Base-by-base conservation (phyloP, 2,888 invertebrate species). In the Pogonocherus hispidulus region DNA sequence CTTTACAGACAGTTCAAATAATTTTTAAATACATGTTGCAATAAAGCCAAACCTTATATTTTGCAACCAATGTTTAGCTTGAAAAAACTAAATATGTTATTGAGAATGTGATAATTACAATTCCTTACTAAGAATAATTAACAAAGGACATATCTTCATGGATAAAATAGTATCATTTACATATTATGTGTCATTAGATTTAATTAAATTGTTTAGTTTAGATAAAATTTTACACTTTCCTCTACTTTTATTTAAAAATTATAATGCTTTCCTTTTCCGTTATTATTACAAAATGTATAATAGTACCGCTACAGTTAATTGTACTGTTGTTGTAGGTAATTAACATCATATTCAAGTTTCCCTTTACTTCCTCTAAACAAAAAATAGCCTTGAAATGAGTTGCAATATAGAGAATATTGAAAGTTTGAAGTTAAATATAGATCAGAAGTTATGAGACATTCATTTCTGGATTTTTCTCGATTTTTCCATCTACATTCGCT, bases 231-330 rank as follows among this genome's bases (percentile, higher is more conserved):
- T n/a, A n/a, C 11, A 37, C 16, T 14, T 41, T 41, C 16, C 14
- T 41, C 41, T 27, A 14, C 14, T 2, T 16, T 41, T 41, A 41
- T 14, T 11, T 41, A 41, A 41, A 41, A 41, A 41, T 41, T 2
- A 41, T 41, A 14, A 16, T n/a, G 41, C 16, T 41, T 41, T 41
- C 41, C 41, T 41, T 41, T 41, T 41, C 41, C 41, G 41, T 41
- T 41, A 16, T 3, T 2, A 16, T 41, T 41, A n/a, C 41, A 6
- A 5, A 41, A 41, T 41, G 41, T 41, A 41, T 41, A 5, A 27
- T 27, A 8, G n/a, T n/a, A n/a, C n/a, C n/a, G n/a, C n/a, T n/a
- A n/a, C n/a, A n/a, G n/a, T n/a, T n/a, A n/a, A n/a, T 27, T 5
- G 27, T 27, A 27, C 27, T 16, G 41, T 41, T 41, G 16, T 37